Base-by-base conservation (phyloP, 1,140 invertebrate species). In the Chlorops oryzae region DNA sequence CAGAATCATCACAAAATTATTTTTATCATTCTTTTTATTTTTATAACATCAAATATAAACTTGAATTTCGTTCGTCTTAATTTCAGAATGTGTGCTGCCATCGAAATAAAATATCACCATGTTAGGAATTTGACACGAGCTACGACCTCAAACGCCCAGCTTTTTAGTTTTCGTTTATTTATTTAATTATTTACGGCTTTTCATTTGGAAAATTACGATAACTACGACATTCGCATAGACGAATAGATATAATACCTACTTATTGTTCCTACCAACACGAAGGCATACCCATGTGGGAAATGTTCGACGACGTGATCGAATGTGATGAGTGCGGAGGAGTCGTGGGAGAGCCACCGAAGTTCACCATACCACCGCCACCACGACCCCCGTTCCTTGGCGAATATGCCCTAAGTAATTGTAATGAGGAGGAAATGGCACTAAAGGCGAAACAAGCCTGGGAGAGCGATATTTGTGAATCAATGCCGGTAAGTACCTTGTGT, bases 321-420 rank as follows among this genome's bases (percentile, higher is more conserved):
- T 71, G 68, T 54, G 68, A 70, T 43, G 78, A 80, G 59, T 80
- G 78, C 70, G 77, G 79, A 56, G 78, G 77, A 61, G 73, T 78
- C 68, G 66, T 79, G 42, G 78, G 77, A 38, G 77, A 78, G 52
- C 78, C 78, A 51, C 78, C 78, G 47, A 76, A 79, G 65, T 80
- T 80, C 58, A 66, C 79, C 39, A 66, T 80, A 56, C 78, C 78
- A 23, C 78, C 78, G 27, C 78, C 78, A 0, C 78, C 78, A 2
- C 54, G 78, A 56, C 78, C 78, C 24, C 78, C 78, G 2, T 74
- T 77, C 35, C 55, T 80, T 20, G 77, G 77, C 51, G 69, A 66
- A 15, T 65, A 55, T 28, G 57, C 57, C 55, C 56, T 57, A 12
- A 60, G 55, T 54, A 67, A 70, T 28, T 66, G 63, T 57, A 63